A percentile compares a stretch with the other conserved stretches of the same genome.
These are phyloP conservation scores for Tangara arthus DNA, from an alignment of 2,797 vertebrate genomes.

Conservation along the genomic window DNA sequence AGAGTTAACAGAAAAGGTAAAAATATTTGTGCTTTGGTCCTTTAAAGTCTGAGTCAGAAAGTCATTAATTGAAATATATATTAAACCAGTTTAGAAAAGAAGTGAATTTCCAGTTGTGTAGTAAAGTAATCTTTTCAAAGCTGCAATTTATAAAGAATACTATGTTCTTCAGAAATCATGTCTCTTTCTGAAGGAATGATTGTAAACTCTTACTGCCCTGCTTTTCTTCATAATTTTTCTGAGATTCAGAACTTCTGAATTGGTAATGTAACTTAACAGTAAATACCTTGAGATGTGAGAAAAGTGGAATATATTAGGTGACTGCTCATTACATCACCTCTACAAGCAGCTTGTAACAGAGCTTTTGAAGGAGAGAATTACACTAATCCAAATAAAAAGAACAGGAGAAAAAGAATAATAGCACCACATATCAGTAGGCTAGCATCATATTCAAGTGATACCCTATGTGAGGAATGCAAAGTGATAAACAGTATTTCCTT, in stretches of 20 bases:
- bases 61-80: neutral
- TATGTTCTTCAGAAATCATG: neutral
- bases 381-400: neutral
- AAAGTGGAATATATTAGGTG: neutral
- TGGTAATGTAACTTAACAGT: neutral
- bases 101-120: neutral
- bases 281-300: neutral
- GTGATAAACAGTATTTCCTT: neutral
- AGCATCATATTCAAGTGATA: neutral
- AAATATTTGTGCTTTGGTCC: neutral
- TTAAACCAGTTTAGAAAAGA: neutral
- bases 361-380: neutral
- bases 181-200: neutral
- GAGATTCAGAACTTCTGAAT: neutral
- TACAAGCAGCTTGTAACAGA: neutral
- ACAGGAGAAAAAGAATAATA: neutral
- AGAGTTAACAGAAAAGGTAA: neutral
- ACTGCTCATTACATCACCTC: neutral
- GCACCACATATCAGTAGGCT: neutral
- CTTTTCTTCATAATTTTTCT: neutral
- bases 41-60: neutral
- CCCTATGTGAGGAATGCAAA: neutral
- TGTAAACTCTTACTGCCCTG: neutral
- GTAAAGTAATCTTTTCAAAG: neutral
- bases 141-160: neutral